Base-by-base conservation (phyloP, 2,113 vertebrate species). In the Machaerirhynchus nigripectus region DNA sequence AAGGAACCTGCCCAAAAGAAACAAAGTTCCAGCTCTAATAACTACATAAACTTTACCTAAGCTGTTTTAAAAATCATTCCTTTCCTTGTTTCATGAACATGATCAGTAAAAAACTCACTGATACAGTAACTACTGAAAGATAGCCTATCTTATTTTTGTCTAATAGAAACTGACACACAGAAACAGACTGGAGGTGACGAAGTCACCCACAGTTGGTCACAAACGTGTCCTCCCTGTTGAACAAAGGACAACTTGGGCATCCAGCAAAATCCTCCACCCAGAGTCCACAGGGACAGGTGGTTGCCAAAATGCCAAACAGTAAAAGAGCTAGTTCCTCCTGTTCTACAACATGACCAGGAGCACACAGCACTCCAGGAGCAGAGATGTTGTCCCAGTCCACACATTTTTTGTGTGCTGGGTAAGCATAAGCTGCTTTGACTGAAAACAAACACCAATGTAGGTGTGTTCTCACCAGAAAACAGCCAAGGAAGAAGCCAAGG, bases 241-340 rank as follows among this genome's bases (percentile, higher is more conserved):
- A 80, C 1, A 31, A 69, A 77, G 50, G 39, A 73, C 55, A 30
- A 7, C 19, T 8, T 68, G n/a, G 26, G 33, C 37, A 64, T 55
- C 42, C 64, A 74, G 47, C 33, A 93, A 80, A 52, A 30, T 56
- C 60, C n/a, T 42, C 26, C 31, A 31, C 13, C 47, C 59, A 71
- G 33, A 78, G 40, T n/a, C 55, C 60, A 56, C 2, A 1, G 76
- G 52, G 39, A 65, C 0, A 0, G 14, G 42, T 37, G 21, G 9
- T 8, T 90, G 59, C 50, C 79, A 94, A 80, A 87, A 73, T 1
- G 11, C 33, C 64, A 76, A 74, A 35, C 5, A 55, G 35, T 63
- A 26, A 30, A 73, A 80, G 21, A 93, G 4, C 24, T 53, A 8
- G 26, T 74, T 91, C 65, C 15, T 85, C 55, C 21, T 9, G 7